phyloP scores from a whole-genome alignment of 2,888 invertebrate species.

The Ectobius pallidus region DNA sequence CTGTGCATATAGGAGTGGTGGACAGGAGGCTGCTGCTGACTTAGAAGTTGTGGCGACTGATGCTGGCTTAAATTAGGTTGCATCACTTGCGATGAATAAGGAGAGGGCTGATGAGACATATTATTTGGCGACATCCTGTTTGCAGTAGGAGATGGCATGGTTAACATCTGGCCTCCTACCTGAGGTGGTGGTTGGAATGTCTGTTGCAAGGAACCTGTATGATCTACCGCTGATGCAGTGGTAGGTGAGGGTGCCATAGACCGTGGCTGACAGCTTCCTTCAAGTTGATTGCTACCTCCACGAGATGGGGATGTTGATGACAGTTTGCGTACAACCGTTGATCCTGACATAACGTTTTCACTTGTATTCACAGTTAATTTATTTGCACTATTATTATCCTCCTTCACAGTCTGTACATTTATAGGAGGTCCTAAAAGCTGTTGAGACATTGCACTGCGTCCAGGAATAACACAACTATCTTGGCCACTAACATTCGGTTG shows the following conservation, averaged over 20 bases:
- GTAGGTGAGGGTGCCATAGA: constrained; percentile 1
- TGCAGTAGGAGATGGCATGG: background rate
- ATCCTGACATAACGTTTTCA: background rate
- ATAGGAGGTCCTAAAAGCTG: constrained; percentile 3
- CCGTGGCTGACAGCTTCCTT: background rate
- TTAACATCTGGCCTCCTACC: background rate
- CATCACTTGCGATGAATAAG: background rate
- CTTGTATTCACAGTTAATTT: background rate
- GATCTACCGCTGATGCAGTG: background rate
- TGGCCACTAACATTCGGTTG: constrained; percentile 1
- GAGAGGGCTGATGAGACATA: constrained; percentile 3
- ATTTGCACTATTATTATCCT: background rate
- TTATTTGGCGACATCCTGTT: constrained; percentile 4
- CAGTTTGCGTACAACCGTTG: background rate
- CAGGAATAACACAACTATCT: constrained; percentile 14
- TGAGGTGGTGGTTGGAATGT: constrained; percentile 8
- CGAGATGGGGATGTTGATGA: constrained; percentile 10
- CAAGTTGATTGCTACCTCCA: background rate
- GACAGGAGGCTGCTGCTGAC: constrained; percentile 47
- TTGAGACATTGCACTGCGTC: background rate
- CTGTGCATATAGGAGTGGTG: constrained; percentile 42
- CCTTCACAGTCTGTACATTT: constrained; percentile 15
- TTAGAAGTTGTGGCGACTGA: constrained; percentile 49
- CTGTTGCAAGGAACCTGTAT: background rate
- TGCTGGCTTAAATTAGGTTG: constrained; percentile 44